Conservation (phyloP, 2,797 vertebrate species). For the Decapterus maruadsi region DNA sequence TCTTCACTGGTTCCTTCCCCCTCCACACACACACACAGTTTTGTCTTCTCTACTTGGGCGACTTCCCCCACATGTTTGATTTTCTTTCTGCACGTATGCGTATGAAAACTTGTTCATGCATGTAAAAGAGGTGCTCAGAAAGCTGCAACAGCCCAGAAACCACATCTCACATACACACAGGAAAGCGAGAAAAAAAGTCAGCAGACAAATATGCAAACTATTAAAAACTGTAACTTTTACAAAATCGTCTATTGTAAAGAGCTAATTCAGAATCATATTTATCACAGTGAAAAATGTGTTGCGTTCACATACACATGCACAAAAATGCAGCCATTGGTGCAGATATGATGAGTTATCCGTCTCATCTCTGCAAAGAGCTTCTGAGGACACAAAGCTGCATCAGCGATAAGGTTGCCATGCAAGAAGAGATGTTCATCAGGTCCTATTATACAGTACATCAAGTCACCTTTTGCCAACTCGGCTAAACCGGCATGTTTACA, state of each 20-base stretch:
- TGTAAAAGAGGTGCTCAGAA: not conserved
- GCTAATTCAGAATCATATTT: too few species aligned
- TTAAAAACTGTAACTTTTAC: not conserved
- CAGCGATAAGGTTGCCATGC: not conserved
- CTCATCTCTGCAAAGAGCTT: not conserved
- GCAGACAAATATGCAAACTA: not conserved
- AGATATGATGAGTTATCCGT: not conserved
- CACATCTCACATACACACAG: not conserved
- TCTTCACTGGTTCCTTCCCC: not conserved
- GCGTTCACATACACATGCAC: not conserved
- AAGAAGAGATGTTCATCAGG: not conserved
- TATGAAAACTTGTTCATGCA: not conserved
- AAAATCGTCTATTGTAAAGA: not conserved
- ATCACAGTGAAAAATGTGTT: not conserved
- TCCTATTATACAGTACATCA: too few species aligned
- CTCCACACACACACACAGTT: not conserved
- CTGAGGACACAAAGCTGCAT: too few species aligned
- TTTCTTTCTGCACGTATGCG: not conserved
- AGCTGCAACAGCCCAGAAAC: not conserved
- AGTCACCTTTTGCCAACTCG: too few species aligned
- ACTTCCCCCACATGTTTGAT: not conserved
- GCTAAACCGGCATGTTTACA: too few species aligned
- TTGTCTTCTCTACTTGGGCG: not conserved
- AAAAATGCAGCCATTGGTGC: not conserved
- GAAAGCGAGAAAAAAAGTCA: not conserved